Percentiles rank a stretch among this genome's conserved stretches.
These are phyloP conservation scores for Hybognathus amarus DNA, from an alignment of 2,797 vertebrate species.

Conservation along the genomic window DNA sequence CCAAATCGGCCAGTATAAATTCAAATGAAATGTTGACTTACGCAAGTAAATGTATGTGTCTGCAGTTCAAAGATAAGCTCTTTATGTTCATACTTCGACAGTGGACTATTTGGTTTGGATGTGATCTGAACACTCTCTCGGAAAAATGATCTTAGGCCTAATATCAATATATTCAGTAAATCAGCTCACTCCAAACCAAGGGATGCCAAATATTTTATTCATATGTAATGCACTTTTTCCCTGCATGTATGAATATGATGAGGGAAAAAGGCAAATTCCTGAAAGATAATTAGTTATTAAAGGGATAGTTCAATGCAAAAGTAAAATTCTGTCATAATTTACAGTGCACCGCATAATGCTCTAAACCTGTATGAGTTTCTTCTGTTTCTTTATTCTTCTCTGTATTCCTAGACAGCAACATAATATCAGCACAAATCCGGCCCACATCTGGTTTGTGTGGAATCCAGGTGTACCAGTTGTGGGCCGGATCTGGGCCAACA, in stretches of 20 bases:
- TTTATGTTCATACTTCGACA: slow-evolving; percentile 44
- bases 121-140: slow-evolving; percentile 12
- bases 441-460: no score
- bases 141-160: slow-evolving; percentile 42
- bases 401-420: background rate
- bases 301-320: background rate
- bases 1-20: slow-evolving; percentile 58
- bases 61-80: slow-evolving; percentile 49
- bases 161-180: slow-evolving; percentile 50
- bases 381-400: background rate
- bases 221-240: slow-evolving; percentile 38
- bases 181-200: slow-evolving; percentile 29
- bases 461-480: no score
- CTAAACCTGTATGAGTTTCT: background rate
- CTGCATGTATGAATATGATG: slow-evolving; percentile 39
- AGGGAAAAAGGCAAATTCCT: background rate
- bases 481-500: no score
- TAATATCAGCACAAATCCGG: no score
- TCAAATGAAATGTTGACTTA: slow-evolving; percentile 48
- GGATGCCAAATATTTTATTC: slow-evolving; percentile 52
- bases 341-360: background rate
- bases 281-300: background rate
- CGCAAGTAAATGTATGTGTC: slow-evolving; percentile 50
- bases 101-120: slow-evolving; percentile 57
- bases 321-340: background rate